Base-by-base conservation (phyloP, 1,140 invertebrate species). In the Doryteuthis pealeii region DNA sequence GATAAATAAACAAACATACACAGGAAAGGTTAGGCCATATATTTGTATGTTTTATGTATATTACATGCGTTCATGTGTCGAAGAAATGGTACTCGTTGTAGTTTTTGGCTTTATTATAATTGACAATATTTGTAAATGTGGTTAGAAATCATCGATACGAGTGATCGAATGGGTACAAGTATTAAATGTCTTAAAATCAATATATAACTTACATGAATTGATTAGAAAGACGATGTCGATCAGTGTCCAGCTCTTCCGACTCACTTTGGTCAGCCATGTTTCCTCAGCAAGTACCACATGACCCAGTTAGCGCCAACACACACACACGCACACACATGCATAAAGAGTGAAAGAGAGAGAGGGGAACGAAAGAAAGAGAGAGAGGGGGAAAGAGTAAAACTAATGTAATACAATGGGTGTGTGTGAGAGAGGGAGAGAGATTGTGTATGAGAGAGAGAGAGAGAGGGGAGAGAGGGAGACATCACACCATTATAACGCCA, bases 211-310 rank as follows among this genome's bases (percentile, higher is more conserved):
- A 68, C 66, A 31, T 18, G 15, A 32, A 31, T 26, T 32, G 30
- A 32, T 5, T 6, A 68, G 66, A 68, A 68, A 8, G 30, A 22
- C 22, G 30, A 26, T 68, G 22, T 33, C 32, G 66, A 32, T 68
- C 66, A 22, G 30, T 22, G 66, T 32, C 66, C 28, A 68, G 66
- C 8, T 33, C 66, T 33, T 31, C 66, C 28, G 28, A 32, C 31
- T 68, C n/a, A 32, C 30, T 32, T 22, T 68, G 66, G 66, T 68
- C 66, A 22, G 66, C 66, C 66, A 68, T 68, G 66, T 68, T 68
- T 68, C 66, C 66, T 32, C 6, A 32, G 28, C 30, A 26, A 33
- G 66, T 68, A 68, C 66, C 66, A 68, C 66, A 68, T 68, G 66
- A 68, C 66, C 66, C 66, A 68, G 66, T 68, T 68, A 31, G 30